Evolutionary conservation across 37 sponge, comb jelly and placozoan genomes (phyloP).

Genomic region (Halisarca cf. caerulea): DNA sequence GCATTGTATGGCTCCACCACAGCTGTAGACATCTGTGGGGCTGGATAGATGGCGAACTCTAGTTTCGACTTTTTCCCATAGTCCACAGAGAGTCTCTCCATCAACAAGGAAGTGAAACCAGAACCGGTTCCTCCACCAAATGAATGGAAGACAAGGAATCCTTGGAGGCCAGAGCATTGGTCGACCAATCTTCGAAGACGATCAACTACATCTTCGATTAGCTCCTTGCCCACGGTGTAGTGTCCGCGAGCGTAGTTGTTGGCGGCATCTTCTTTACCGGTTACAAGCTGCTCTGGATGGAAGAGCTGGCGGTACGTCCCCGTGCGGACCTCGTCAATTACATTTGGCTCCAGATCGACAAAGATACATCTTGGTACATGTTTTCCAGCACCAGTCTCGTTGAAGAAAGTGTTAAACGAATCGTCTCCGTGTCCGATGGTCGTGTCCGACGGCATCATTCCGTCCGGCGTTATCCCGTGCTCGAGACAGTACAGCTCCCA

Average conservation of each 20-base stretch:
- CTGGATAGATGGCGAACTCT: constrained; percentile 96
- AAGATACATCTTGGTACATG: constrained; percentile 92
- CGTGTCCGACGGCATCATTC: constrained; percentile 75
- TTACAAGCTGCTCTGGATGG: constrained; percentile 97
- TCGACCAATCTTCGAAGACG: constrained; percentile 88
- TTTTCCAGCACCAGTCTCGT: constrained; percentile 89
- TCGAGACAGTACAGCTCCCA: constrained; percentile 93
- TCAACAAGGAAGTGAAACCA: constrained; percentile 93
- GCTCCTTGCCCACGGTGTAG: constrained; percentile 95
- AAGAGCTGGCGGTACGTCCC: constrained; percentile 93
- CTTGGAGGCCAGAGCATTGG: constrained; percentile 84
- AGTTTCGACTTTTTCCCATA: constrained; percentile 98
- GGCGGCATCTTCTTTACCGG: constrained; percentile 98
- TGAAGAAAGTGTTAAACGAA: constrained; percentile 95
- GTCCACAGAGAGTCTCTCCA: constrained; percentile 94
- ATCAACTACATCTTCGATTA: constrained; percentile 81
- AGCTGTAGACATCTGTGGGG: constrained; percentile 95
- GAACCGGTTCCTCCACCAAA: constrained; percentile 99
- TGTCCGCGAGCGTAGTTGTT: constrained; percentile 99
- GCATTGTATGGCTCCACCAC: constrained; percentile 99
- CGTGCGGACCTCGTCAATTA: constrained; percentile 88
- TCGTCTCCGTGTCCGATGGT: constrained; percentile 85
- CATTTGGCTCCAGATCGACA: constrained; percentile 90
- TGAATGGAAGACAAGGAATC: constrained; percentile 92
- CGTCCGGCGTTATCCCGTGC: constrained; percentile 91